phyloP scores from a whole-genome alignment of 2,888 invertebrate genomes.

The Carcina quercana region DNA sequence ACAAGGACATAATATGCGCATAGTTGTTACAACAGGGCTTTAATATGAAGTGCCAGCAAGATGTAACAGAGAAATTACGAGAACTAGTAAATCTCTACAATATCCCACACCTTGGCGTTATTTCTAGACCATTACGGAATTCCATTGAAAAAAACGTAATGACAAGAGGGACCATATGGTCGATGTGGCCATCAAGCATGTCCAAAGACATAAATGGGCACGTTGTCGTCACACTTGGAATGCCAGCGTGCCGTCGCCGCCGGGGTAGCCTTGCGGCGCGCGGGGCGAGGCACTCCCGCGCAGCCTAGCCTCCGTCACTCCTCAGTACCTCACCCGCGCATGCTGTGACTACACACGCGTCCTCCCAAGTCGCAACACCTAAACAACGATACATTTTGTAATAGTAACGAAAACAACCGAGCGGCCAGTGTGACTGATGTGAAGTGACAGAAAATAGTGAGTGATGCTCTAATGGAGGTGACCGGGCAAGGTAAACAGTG shows the following conservation, averaged over 20 bases:
- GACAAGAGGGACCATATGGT: slow-evolving; percentile 66
- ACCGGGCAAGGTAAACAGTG: slow-evolving; percentile 41
- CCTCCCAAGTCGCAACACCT: slow-evolving; percentile 22
- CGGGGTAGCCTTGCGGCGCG: slow-evolving; percentile 45
- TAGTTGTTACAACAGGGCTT: too few species aligned
- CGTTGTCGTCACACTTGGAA: slow-evolving; percentile 68
- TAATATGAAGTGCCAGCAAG: too few species aligned
- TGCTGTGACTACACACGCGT: slow-evolving; percentile 38
- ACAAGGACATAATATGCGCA: too few species aligned
- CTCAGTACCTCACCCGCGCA: slow-evolving; percentile 55
- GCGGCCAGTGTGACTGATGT: slow-evolving; percentile 31
- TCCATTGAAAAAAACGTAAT: slow-evolving; percentile 53
- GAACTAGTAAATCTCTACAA: too few species aligned
- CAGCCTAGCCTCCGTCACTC: slow-evolving; percentile 58
- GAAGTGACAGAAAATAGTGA: slow-evolving; percentile 39
- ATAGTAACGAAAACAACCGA: slow-evolving; percentile 31
- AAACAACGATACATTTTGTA: slow-evolving; percentile 15
- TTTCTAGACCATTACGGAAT: slow-evolving; percentile 46
- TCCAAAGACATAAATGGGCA: slow-evolving; percentile 73
- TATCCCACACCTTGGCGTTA: slow-evolving; percentile 46
- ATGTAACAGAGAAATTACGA: too few species aligned
- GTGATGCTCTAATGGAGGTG: slow-evolving; percentile 40
- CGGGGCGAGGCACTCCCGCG: slow-evolving; percentile 31
- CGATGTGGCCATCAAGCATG: slow-evolving; percentile 60
- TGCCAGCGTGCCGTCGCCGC: slow-evolving; percentile 45